Base-by-base conservation (phyloP, 1,140 invertebrate genomes). In the Meloidogyne floridensis region DNA sequence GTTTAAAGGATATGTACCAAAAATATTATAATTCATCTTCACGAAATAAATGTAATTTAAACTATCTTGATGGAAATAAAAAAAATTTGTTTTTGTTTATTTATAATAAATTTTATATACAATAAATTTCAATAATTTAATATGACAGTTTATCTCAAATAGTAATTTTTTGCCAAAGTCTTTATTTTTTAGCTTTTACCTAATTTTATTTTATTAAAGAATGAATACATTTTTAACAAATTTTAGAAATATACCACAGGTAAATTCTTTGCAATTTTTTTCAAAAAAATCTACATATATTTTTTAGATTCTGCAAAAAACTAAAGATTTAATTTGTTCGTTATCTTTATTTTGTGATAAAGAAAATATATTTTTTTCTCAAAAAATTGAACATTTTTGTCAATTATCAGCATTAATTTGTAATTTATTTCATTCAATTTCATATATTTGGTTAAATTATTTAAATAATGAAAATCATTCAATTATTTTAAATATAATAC, bases 401-500 rank as follows among this genome's bases (percentile, higher is more conserved):
- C 15, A 18, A 65, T n/a, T 65, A 4, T 1, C 59, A n/a, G 6
- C 0, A n/a, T 65, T n/a, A 7, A n/a, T 15, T n/a, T 65, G 59
- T 65, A 18, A 65, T 65, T 6, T 65, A 65, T 65, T 65, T 18
- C 15, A 65, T 65, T 65, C 59, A 65, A 65, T 65, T 65, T 65
- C 59, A 18, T 65, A n/a, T 65, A 18, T 65, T 65, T 65, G 59
- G 18, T n/a, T 65, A 13, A 65, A 65, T 65, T 65, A 7, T 65
- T 65, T 65, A 65, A 65, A 65, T 18, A 65, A 65, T 65, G 59
- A 65, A 65, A 65, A 65, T 65, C 59, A 65, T 6, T 4, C 59
- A 18, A 18, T 65, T n/a, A n/a, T 18, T n/a, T n/a, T 65, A 65
- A 65, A 65, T 65, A 65, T 65, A 65, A 65, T 65, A 65, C 59